Conservation (phyloP, 1,140 invertebrate species). For the Drosophila kurseongensis region DNA sequence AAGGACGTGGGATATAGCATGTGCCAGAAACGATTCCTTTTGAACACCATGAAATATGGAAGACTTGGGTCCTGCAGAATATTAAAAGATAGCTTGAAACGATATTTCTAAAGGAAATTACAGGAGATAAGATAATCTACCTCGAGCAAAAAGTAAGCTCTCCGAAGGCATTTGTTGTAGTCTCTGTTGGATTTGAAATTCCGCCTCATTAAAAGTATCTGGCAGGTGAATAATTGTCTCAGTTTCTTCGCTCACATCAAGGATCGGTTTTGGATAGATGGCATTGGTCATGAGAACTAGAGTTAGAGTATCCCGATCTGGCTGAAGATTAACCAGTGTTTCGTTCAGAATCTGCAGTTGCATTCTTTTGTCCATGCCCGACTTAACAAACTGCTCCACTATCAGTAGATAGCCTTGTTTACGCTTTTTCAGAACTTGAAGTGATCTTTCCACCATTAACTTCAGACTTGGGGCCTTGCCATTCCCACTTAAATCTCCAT, state of each 20-base stretch:
- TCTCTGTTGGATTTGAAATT: conserved; percentile 25
- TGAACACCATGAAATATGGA: conserved; percentile 60
- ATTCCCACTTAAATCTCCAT: conserved; percentile 47
- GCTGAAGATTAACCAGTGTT: conserved; percentile 19
- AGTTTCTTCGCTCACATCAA: conserved; percentile 55
- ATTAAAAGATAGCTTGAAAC: not conserved
- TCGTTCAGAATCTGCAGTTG: conserved; percentile 46
- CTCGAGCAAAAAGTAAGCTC: conserved; percentile 60
- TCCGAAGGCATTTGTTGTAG: conserved; percentile 42
- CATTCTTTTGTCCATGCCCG: not conserved
- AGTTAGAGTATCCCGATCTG: conserved; percentile 29
- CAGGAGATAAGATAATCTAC: conserved; percentile 13
- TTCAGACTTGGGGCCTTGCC: conserved; percentile 21
- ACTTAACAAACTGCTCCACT: conserved; percentile 47
- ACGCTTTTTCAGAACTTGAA: conserved; percentile 42
- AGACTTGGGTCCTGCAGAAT: conserved; percentile 55
- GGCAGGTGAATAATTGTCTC: conserved; percentile 25
- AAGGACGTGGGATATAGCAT: conserved; percentile 58
- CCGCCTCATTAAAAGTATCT: conserved; percentile 13
- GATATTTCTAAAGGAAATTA: not conserved
- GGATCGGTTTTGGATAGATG: conserved; percentile 25
- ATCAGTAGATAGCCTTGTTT: conserved; percentile 53
- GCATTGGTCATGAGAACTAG: conserved; percentile 51
- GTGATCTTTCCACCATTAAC: conserved; percentile 49
- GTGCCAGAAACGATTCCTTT: conserved; percentile 68